Conservation (phyloP, 2,113 vertebrate genomes). For the Nycticorax nycticorax region DNA sequence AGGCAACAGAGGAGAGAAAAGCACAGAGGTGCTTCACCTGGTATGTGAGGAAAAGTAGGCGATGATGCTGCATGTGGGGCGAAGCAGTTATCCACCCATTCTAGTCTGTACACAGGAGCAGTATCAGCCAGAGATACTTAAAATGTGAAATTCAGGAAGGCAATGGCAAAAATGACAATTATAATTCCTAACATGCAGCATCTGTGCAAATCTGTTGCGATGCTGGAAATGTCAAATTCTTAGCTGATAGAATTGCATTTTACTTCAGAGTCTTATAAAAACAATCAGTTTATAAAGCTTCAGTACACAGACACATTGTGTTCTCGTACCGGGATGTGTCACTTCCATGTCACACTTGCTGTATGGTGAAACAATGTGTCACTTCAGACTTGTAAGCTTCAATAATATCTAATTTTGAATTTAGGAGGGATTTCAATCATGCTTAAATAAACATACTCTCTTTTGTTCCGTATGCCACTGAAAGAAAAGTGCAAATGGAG, state of each 20-base stretch:
- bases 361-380: neutral
- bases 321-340: neutral
- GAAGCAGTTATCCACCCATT: neutral
- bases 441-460: neutral
- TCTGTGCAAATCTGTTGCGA: neutral
- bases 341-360: neutral
- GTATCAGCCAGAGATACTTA: neutral
- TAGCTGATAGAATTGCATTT: neutral
- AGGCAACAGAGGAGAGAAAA: neutral
- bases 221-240: neutral
- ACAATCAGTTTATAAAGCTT: neutral
- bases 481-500: accelerated
- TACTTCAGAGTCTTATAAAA: neutral
- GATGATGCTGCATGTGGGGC: neutral
- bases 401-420: neutral
- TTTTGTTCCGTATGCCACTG: neutral
- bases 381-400: neutral
- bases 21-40: neutral
- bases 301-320: neutral
- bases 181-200: neutral
- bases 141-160: neutral
- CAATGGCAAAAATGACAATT: neutral
- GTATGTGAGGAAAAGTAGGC: neutral
- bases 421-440: neutral
- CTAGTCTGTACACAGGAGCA: neutral